A percentile compares a stretch with the other conserved stretches of the same genome.
These are phyloP conservation scores for Burhinus oedicnemus DNA, from an alignment of 2,113 vertebrate genomes.

Conservation along the genomic window DNA sequence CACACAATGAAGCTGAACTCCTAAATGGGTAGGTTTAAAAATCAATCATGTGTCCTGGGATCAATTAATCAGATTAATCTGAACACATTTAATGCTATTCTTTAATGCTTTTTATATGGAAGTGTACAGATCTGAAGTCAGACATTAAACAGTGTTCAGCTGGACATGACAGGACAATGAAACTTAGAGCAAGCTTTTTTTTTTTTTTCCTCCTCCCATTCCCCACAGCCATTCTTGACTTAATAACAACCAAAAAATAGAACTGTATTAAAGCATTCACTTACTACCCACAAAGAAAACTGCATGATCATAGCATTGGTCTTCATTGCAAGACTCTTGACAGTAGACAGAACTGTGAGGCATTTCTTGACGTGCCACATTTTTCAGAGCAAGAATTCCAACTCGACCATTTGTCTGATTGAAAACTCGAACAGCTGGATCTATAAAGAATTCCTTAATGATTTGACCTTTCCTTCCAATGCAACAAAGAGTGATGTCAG, in stretches of 20 bases:
- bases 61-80: not conserved
- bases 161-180: not conserved
- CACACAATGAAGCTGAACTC: not conserved
- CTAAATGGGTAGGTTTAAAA: not conserved
- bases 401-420: not conserved
- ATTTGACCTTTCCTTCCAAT: slow-evolving; percentile 6
- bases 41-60: not conserved
- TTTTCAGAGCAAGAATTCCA: not conserved
- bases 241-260: not conserved
- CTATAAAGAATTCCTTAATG: not conserved
- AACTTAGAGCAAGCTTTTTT: not conserved
- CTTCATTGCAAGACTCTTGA: not conserved
- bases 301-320: accelerated
- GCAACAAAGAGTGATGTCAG: slow-evolving; percentile 69
- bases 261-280: slow-evolving; percentile 9
- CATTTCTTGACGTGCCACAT: not conserved
- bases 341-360: slow-evolving; percentile 40
- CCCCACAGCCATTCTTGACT: not conserved
- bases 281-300: slow-evolving; percentile 73
- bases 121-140: not conserved
- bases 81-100: not conserved
- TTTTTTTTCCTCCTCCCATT: accelerated
- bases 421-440: not conserved
- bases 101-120: not conserved
- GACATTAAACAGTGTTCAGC: not conserved